These are phyloP conservation scores for Gnathonemus echidnorhynchus DNA, from an alignment of 2,113 vertebrate genomes.

Conservation along the genomic window DNA sequence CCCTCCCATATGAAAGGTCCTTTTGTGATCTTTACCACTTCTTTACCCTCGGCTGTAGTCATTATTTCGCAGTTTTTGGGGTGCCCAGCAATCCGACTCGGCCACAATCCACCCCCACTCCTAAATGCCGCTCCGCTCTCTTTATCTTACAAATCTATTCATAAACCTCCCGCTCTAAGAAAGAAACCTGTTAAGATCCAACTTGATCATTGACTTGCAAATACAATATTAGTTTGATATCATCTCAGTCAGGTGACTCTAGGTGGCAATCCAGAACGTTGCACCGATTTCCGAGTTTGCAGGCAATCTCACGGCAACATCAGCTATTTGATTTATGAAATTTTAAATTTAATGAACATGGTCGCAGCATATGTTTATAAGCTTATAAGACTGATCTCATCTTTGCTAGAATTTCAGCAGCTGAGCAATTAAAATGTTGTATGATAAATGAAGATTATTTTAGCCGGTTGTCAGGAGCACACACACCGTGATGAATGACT, in stretches of 20 bases:
- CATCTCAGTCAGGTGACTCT: not conserved
- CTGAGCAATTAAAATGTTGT: no score
- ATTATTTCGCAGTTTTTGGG: not conserved
- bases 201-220: constrained; percentile 16
- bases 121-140: constrained; percentile 24
- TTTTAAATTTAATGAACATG: not conserved
- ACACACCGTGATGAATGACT: not conserved
- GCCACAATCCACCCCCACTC: constrained; percentile 7
- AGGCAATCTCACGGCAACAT: not conserved
- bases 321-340: not conserved
- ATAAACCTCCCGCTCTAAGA: not conserved
- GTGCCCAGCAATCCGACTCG: not conserved
- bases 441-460: not conserved
- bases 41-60: not conserved
- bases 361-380: not conserved
- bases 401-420: not conserved
- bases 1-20: constrained; percentile 27
- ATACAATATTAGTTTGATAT: not conserved
- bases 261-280: not conserved
- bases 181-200: not conserved
- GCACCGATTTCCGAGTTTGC: not conserved
- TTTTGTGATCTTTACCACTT: constrained; percentile 20
- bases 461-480: not conserved
- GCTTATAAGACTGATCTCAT: not conserved
- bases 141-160: constrained; percentile 13